Percentiles rank a stretch among this genome's conserved stretches.
These are phyloP conservation scores for Macroteleia sp. DNA, from an alignment of 2,888 invertebrate genomes.

Conservation along the genomic window DNA sequence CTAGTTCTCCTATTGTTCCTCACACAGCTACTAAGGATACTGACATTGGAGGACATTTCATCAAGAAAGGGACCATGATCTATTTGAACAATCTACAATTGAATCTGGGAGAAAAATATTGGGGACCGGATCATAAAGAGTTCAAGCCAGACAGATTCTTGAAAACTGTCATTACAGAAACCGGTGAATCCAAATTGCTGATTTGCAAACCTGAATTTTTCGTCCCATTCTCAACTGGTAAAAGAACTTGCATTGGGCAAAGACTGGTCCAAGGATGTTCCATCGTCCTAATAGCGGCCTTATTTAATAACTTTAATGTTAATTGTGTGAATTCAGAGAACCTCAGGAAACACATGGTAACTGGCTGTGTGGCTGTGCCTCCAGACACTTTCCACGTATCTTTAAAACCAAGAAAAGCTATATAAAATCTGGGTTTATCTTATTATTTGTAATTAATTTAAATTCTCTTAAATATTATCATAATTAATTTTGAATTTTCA, in stretches of 20 bases:
- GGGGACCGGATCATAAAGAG: constrained; percentile 87
- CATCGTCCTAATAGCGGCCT: constrained; percentile 89
- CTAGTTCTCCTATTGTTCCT: constrained; percentile 95
- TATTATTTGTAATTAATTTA: no score
- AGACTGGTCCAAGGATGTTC: constrained; percentile 91
- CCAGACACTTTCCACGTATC: constrained; percentile 89
- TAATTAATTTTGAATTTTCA: no score
- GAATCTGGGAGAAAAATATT: constrained; percentile 89
- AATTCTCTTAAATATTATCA: no score
- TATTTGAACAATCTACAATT: constrained; percentile 93
- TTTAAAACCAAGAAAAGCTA: constrained; percentile 57
- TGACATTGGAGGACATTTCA: constrained; percentile 88
- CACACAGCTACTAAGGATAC: constrained; percentile 93
- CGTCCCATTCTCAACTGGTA: constrained; percentile 93
- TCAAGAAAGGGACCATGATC: constrained; percentile 91
- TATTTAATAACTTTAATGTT: constrained; percentile 89
- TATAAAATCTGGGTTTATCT: no score
- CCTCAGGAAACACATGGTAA: constrained; percentile 85
- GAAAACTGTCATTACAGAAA: constrained; percentile 77
- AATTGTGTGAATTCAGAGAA: constrained; percentile 84
- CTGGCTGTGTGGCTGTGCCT: constrained; percentile 90
- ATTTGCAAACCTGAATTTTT: constrained; percentile 88
- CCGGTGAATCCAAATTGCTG: constrained; percentile 67
- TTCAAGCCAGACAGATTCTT: constrained; percentile 92
- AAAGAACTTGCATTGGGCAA: constrained; percentile 94